A percentile compares a stretch with the other conserved stretches of the same genome.
phyloP scores from a whole-genome alignment of 2,113 vertebrate genomes.

The Sorex fumeus region DNA sequence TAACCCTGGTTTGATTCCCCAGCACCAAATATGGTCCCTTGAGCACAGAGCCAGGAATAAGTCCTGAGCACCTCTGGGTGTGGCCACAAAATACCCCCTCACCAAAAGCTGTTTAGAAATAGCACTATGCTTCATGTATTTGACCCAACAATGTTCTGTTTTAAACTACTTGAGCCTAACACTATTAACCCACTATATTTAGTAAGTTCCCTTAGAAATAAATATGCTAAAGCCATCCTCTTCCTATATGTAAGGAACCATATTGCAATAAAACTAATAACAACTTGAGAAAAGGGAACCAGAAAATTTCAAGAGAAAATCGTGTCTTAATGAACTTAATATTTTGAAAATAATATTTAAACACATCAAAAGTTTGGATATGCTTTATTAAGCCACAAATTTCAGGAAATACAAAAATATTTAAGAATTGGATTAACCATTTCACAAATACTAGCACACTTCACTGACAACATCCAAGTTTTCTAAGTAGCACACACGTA shows the following conservation, averaged over 20 bases:
- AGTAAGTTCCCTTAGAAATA: conserved; percentile 59
- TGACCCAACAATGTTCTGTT: conserved; percentile 14
- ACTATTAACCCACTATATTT: conserved; percentile 34
- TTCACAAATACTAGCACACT: conserved; percentile 55
- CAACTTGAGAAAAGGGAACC: conserved; percentile 45
- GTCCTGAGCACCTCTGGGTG: too few relatives aligned
- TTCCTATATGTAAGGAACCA: conserved; percentile 6
- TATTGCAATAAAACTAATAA: conserved; percentile 43
- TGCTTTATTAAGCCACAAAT: conserved; percentile 68
- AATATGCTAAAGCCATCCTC: not conserved
- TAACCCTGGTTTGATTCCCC: too few relatives aligned
- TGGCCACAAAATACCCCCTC: too few relatives aligned
- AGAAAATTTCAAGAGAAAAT: conserved; percentile 42
- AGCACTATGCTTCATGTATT: not conserved
- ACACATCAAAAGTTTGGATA: conserved; percentile 49
- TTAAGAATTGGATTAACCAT: conserved; percentile 27
- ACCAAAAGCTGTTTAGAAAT: not conserved
- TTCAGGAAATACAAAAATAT: conserved; percentile 52
- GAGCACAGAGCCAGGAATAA: too few relatives aligned
- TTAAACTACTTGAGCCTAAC: conserved; percentile 54
- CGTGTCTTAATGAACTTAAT: not conserved
- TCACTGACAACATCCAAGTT: conserved; percentile 31
- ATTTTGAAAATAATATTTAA: conserved; percentile 69
- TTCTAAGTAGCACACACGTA: conserved; percentile 33
- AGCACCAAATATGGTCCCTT: too few relatives aligned